Evolutionary conservation across 2,888 invertebrate species (phyloP).

Genomic region (Lithophane ornitopus): DNA sequence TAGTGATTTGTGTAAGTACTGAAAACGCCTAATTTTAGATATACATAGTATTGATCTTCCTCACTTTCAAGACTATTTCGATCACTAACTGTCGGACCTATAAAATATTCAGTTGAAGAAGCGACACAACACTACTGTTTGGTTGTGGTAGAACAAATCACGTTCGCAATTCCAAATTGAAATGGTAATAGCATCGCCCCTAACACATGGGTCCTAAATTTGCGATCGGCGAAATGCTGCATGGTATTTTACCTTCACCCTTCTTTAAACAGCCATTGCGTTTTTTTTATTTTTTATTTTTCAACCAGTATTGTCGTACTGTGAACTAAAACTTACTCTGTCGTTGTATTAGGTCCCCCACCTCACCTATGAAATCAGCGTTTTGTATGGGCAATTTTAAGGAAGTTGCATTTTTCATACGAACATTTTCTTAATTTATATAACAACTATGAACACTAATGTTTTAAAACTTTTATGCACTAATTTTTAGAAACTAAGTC

Average conservation of each 20-base stretch:
- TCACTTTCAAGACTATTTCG: conserved; percentile 1
- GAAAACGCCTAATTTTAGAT: background rate
- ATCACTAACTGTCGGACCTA: background rate
- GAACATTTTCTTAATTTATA: too few species aligned
- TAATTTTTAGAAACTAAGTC: too few species aligned
- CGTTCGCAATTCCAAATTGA: conserved; percentile 44
- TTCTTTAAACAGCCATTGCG: background rate
- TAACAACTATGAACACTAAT: too few species aligned
- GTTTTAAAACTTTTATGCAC: too few species aligned
- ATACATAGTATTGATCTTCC: conserved; percentile 16
- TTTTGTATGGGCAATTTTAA: too few species aligned
- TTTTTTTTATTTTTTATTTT: conserved; percentile 22
- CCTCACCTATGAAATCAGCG: too few species aligned
- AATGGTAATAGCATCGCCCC: conserved; percentile 36
- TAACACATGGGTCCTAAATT: conserved; percentile 42
- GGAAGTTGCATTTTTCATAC: too few species aligned
- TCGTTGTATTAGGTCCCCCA: too few species aligned
- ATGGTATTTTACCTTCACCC: conserved; percentile 17
- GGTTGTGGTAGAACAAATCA: conserved; percentile 19
- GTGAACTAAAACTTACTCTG: conserved; percentile 11
- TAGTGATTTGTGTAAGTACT: conserved; percentile 4
- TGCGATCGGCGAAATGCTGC: conserved; percentile 3
- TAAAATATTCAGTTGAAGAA: conserved; percentile 12
- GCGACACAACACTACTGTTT: background rate
- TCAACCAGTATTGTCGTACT: background rate